Evolutionary conservation across 2,888 invertebrate genomes (phyloP).

Genomic region (Ethmia dodecea): DNA sequence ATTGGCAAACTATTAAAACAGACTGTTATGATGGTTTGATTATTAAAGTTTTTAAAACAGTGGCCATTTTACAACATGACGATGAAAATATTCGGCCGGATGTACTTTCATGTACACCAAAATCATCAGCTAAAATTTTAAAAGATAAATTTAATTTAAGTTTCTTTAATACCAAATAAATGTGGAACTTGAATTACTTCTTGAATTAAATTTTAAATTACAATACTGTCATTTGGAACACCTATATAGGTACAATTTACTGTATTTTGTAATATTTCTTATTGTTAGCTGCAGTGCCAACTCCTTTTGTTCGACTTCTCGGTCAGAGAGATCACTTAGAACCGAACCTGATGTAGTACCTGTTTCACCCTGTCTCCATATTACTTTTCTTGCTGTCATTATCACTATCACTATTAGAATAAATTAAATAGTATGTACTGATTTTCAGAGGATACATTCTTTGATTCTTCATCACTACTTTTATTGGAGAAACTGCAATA

Average conservation of each 20-base stretch:
- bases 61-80: too few species aligned
- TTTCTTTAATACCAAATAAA: too few species aligned
- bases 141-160: too few species aligned
- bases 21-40: too few species aligned
- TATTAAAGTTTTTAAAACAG: too few species aligned
- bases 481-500: neutral
- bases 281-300: neutral
- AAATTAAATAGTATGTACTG: neutral
- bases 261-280: neutral
- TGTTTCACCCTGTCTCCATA: neutral
- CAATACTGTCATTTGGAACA: neutral
- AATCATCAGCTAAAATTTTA: too few species aligned
- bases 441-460: neutral
- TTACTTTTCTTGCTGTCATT: neutral
- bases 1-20: too few species aligned
- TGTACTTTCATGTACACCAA: too few species aligned
- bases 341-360: neutral
- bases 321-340: neutral
- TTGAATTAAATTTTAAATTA: neutral
- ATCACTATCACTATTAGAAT: neutral
- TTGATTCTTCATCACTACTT: neutral
- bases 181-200: too few species aligned
- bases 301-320: neutral
- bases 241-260: neutral
- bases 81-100: too few species aligned